phyloP scores from a whole-genome alignment of 2,797 vertebrate genomes.

The Babyrousa celebensis region DNA sequence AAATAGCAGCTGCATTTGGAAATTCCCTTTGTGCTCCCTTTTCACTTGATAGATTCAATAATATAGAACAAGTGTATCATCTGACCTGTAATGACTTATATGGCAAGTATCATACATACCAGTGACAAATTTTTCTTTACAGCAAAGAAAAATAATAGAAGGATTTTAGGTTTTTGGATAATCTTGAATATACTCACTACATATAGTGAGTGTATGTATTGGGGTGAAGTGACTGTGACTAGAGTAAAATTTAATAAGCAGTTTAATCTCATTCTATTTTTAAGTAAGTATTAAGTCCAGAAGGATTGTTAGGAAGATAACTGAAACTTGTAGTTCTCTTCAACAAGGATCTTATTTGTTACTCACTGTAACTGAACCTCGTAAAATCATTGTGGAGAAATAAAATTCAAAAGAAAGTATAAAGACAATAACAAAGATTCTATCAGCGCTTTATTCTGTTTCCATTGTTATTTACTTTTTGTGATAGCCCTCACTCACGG shows the following conservation, averaged over 20 bases:
- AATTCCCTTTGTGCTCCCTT: conserved; percentile 91
- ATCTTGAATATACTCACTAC: conserved; percentile 23
- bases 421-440: background rate
- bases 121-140: conserved; percentile 82
- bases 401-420: conserved; percentile 60
- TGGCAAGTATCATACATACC: conserved; percentile 83
- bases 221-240: background rate
- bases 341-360: background rate
- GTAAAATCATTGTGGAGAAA: conserved; percentile 61
- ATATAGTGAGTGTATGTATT: conserved; percentile 50
- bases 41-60: conserved; percentile 92
- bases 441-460: conserved; percentile 5
- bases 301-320: conserved; percentile 32
- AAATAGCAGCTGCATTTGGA: conserved; percentile 93
- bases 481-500: background rate
- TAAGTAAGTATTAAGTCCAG: conserved; percentile 64
- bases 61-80: conserved; percentile 90
- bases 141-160: conserved; percentile 80
- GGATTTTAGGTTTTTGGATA: conserved; percentile 80
- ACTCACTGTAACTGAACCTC: background rate
- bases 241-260: conserved; percentile 56
- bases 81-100: conserved; percentile 90
- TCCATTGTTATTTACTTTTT: conserved; percentile 53
- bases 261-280: conserved; percentile 61
- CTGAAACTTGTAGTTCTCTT: conserved; percentile 38